Conservation (phyloP, 2,888 invertebrate species). For the Scaptomyza cyrtandrae region DNA sequence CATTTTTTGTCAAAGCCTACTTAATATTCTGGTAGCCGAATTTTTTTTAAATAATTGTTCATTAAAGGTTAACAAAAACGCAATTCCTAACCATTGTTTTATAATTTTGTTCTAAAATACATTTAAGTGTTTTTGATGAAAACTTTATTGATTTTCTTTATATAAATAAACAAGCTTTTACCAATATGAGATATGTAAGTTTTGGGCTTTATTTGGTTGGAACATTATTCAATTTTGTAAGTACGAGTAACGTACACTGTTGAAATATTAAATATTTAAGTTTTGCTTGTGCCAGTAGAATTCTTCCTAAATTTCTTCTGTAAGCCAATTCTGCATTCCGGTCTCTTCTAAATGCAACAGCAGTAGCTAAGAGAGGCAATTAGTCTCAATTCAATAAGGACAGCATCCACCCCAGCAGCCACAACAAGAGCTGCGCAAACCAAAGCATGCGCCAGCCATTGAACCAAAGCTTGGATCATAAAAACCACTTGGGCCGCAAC, state of each 20-base stretch:
- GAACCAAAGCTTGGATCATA: slow-evolving; percentile 56
- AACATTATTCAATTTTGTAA: not conserved
- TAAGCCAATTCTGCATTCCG: slow-evolving; percentile 12
- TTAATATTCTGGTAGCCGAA: not conserved
- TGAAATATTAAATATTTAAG: slow-evolving; percentile 27
- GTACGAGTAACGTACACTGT: not conserved
- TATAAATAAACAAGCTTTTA: too few species aligned
- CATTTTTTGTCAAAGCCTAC: not conserved
- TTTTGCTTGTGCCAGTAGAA: not conserved
- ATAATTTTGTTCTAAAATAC: too few species aligned
- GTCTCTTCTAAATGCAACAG: slow-evolving; percentile 3
- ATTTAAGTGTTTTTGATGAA: too few species aligned
- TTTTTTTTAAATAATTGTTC: not conserved
- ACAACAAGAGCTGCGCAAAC: slow-evolving; percentile 45
- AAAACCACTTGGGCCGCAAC: slow-evolving; percentile 61
- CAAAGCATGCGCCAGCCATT: slow-evolving; percentile 44
- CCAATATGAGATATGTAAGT: too few species aligned
- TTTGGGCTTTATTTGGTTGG: slow-evolving; percentile 9
- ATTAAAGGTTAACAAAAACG: too few species aligned
- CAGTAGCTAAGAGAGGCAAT: not conserved
- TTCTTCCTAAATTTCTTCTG: slow-evolving; percentile 51
- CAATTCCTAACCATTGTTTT: too few species aligned
- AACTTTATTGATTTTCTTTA: too few species aligned
- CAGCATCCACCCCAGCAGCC: slow-evolving; percentile 56
- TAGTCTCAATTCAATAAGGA: not conserved